These are phyloP conservation scores for Zaprionus inermis DNA, from an alignment of 1,140 invertebrate species.

Conservation along the genomic window DNA sequence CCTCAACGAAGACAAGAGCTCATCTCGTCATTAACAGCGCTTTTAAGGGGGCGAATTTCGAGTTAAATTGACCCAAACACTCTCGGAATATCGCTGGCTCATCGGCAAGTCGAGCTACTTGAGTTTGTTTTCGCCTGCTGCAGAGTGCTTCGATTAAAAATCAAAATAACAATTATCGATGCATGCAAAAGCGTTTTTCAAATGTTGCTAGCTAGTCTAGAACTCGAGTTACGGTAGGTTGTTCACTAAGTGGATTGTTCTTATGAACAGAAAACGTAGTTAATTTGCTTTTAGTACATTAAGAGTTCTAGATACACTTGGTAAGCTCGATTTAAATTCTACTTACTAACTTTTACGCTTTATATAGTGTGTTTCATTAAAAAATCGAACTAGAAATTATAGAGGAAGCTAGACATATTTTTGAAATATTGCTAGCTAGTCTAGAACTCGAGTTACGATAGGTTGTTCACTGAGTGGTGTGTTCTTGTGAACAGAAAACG, in stretches of 20 bases:
- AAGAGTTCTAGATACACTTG: neutral
- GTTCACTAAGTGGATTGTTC: neutral
- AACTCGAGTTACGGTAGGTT: neutral
- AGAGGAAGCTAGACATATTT: neutral
- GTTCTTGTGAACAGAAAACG: neutral
- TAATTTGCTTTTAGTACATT: neutral
- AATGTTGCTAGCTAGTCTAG: conserved; percentile 6
- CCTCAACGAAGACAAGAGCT: conserved; percentile 5
- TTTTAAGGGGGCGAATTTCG: conserved; percentile 25
- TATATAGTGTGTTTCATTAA: neutral
- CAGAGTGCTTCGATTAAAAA: neutral
- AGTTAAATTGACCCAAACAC: conserved; percentile 20
- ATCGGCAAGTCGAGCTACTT: neutral
- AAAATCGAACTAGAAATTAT: neutral
- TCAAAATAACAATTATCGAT: neutral
- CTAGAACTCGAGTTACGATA: neutral
- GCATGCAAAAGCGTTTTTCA: neutral
- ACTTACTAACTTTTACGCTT: no score
- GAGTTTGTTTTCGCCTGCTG: neutral
- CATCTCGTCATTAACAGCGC: conserved; percentile 61
- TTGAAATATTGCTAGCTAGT: conserved; percentile 3
- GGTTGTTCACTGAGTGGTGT: neutral
- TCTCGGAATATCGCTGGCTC: conserved; percentile 15
- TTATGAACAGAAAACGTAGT: neutral
- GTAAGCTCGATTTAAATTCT: neutral